Evolutionary conservation across 2,888 invertebrate genomes (phyloP).

Genomic region (Oligia strigilis): DNA sequence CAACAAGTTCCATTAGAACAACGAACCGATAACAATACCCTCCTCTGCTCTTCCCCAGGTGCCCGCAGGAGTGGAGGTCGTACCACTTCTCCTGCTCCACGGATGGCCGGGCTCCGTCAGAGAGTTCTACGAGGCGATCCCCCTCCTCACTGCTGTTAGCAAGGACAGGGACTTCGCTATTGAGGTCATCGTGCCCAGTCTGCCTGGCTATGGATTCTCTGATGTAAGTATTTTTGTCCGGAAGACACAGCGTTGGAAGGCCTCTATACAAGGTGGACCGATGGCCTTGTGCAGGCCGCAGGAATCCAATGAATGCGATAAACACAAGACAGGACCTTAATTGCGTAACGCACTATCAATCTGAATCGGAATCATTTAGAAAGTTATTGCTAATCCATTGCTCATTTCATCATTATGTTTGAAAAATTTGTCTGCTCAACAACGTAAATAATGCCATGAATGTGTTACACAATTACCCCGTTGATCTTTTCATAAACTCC

Average conservation of each 20-base stretch:
- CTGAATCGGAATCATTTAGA: neutral
- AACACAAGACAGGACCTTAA: too few species aligned
- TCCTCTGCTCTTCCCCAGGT: constrained; percentile 67
- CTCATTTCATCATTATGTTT: too few species aligned
- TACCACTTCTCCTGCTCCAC: constrained; percentile 93
- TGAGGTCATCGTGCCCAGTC: constrained; percentile 91
- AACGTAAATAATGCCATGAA: neutral
- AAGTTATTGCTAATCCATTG: neutral
- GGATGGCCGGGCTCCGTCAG: constrained; percentile 96
- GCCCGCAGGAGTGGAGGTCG: constrained; percentile 79
- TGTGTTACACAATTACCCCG: neutral
- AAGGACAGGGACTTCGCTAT: constrained; percentile 90
- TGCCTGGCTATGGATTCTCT: constrained; percentile 89
- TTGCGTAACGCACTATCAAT: too few species aligned
- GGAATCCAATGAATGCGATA: too few species aligned
- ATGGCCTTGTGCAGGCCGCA: too few species aligned
- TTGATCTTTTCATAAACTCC: neutral
- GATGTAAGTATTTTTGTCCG: constrained; percentile 73
- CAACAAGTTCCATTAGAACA: neutral
- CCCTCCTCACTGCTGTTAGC: constrained; percentile 90
- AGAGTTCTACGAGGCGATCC: constrained; percentile 94
- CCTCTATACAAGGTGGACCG: too few species aligned
- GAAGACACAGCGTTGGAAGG: too few species aligned
- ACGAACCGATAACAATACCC: neutral
- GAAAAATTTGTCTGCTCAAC: neutral